Conservation (phyloP, 2,888 invertebrate species). For the Habroteleia sp. region DNA sequence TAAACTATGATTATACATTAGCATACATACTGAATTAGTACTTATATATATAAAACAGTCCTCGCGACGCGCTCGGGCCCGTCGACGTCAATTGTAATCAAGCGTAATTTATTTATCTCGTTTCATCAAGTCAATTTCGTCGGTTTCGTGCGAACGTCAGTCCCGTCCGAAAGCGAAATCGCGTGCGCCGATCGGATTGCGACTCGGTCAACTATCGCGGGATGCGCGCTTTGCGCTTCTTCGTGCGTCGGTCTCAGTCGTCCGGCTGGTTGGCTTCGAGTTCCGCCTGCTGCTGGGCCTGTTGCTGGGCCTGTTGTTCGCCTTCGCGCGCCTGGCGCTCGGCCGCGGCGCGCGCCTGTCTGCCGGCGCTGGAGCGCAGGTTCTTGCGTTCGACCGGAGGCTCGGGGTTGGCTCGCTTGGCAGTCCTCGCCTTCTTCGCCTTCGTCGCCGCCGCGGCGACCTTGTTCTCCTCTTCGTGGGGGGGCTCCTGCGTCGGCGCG, state of each 20-base stretch:
- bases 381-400: constrained; percentile 84
- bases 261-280: constrained; percentile 64
- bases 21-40: constrained; percentile 77
- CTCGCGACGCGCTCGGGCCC: constrained; percentile 69
- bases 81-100: constrained; percentile 72
- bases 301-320: constrained; percentile 82
- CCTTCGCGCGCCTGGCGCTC: constrained; percentile 78
- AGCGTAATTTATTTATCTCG: constrained; percentile 68
- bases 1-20: constrained; percentile 74
- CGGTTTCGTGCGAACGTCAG: background rate
- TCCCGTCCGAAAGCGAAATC: constrained; percentile 66
- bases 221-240: constrained; percentile 67
- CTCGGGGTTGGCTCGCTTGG: constrained; percentile 82
- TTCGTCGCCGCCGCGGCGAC: constrained; percentile 66
- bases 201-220: constrained; percentile 44
- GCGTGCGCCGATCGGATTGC: constrained; percentile 9
- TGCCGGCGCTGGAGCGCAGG: constrained; percentile 87
- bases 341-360: constrained; percentile 84
- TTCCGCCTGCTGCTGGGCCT: constrained; percentile 60
- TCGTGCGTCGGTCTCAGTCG: constrained; percentile 53
- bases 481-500: constrained; percentile 1
- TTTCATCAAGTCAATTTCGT: constrained; percentile 15
- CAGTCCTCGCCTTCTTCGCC: constrained; percentile 78
- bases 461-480: constrained; percentile 71
- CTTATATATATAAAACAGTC: constrained; percentile 81